phyloP scores from a whole-genome alignment of 2,797 vertebrate genomes.

The Pelodytes ibericus region DNA sequence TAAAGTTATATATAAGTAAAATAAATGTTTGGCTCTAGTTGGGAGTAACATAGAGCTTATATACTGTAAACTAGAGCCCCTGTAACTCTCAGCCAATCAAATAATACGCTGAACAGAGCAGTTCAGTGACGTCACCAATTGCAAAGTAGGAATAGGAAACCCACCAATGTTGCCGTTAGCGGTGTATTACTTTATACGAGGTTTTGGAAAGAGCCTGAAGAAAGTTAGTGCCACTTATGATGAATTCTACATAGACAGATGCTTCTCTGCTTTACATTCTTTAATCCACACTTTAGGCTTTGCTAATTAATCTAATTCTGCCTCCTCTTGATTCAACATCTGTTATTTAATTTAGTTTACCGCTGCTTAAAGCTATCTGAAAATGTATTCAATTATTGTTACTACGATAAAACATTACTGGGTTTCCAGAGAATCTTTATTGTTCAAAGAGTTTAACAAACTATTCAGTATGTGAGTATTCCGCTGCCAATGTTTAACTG shows the following conservation, averaged over 20 bases:
- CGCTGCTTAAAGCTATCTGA: slow-evolving; percentile 43
- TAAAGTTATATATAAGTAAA: no score
- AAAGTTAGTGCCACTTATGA: slow-evolving; percentile 64
- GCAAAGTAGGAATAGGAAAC: not conserved
- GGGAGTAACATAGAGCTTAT: no score
- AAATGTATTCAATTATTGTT: slow-evolving; percentile 37
- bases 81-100: no score
- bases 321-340: slow-evolving; percentile 64
- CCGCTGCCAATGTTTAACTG: not conserved
- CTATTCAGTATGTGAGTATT: not conserved
- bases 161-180: not conserved
- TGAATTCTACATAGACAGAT: slow-evolving; percentile 63
- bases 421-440: slow-evolving; percentile 27
- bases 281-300: slow-evolving; percentile 49
- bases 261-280: slow-evolving; percentile 60
- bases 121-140: not conserved
- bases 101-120: not conserved
- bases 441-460: slow-evolving; percentile 9
- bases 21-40: no score
- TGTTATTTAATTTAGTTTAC: slow-evolving; percentile 65
- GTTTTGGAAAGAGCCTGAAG: slow-evolving; percentile 64
- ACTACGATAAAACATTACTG: slow-evolving; percentile 33
- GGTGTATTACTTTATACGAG: not conserved
- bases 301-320: slow-evolving; percentile 53
- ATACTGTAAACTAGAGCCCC: no score